Evolutionary conservation across 2,888 invertebrate species (phyloP), one percentile per base, ranked within the genome.

Genomic region (Troilus luridus): DNA sequence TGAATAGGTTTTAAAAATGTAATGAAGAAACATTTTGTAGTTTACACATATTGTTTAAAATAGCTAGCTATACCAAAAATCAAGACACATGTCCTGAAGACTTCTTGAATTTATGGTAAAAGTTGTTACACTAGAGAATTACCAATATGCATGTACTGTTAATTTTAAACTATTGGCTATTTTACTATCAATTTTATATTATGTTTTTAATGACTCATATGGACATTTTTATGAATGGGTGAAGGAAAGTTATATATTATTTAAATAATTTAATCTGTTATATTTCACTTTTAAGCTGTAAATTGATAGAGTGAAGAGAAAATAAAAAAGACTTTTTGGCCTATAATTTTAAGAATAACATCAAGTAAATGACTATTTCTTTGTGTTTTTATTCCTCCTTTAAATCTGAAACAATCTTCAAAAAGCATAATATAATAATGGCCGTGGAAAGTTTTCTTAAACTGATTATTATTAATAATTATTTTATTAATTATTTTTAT

Each of bases 91-190:
- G 56, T 58, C 56, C 56, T 11, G n/a, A 85, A 56, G 56, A 85
- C 56, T 85, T 85, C 56, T 85, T 85, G 21, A 77, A 85, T 85
- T 85, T n/a, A 58, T n/a, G 11, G 21, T 85, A 81, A 85, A 85
- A 85, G 27, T 7, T 77, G n/a, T 77, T 77, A 41, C 27, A 77
- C 9, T 27, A 17, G 19, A 77, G 14, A 77, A 27, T 1, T 41
- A 14, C n/a, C 21, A 85, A 85, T 85, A n/a, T 56, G 0, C 12
- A 10, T 21, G 85, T 85, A 56, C 21, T 85, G 19, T 56, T 58
- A 56, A 56, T 85, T 56, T 56, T 85, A 6, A 85, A 77, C 14
- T 19, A 12, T 56, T 56, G 85, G n/a, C 56, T 85, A 56, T 0
- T 54, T 85, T 56, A 17, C 17, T 9, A 41, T 77, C 7, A 41